These are phyloP conservation scores for Danio tinwini DNA, from an alignment of 2,797 vertebrate genomes.

Conservation along the genomic window DNA sequence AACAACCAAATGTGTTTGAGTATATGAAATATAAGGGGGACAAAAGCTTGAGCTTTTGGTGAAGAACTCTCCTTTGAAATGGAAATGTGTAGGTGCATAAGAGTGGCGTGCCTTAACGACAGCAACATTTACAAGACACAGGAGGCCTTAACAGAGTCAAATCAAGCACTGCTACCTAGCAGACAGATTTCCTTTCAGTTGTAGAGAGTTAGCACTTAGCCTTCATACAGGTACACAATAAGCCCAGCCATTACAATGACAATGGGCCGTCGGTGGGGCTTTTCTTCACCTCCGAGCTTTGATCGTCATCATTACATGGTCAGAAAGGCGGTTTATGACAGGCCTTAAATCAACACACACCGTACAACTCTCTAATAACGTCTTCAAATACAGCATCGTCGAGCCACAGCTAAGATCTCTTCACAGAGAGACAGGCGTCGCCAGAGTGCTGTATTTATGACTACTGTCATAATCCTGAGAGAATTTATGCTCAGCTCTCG, in stretches of 20 bases:
- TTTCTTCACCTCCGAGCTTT: constrained; percentile 18
- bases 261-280: constrained; percentile 38
- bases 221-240: constrained; percentile 43
- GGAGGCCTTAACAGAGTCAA: constrained; percentile 36
- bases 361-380: constrained; percentile 28
- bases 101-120: constrained; percentile 43
- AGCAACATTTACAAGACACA: constrained; percentile 58
- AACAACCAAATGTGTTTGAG: not conserved
- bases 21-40: constrained; percentile 16
- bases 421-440: constrained; percentile 14
- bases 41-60: constrained; percentile 12
- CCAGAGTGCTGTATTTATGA: constrained; percentile 41
- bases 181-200: constrained; percentile 42
- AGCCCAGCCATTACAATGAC: constrained; percentile 57
- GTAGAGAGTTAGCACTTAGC: constrained; percentile 33
- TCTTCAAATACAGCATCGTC: constrained; percentile 21
- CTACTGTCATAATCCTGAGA: constrained; percentile 36
- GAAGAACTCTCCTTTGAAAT: constrained; percentile 52
- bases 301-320: constrained; percentile 18
- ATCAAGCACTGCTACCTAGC: constrained; percentile 44
- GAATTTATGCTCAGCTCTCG: constrained; percentile 34
- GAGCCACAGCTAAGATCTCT: constrained; percentile 7
- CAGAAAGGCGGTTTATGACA: constrained; percentile 28
- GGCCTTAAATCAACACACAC: constrained; percentile 26
- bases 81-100: constrained; percentile 48